Percentiles rank a stretch among this genome's conserved stretches.
Conservation (phyloP, 1,140 invertebrate genomes). For the Telenomus remus region DNA sequence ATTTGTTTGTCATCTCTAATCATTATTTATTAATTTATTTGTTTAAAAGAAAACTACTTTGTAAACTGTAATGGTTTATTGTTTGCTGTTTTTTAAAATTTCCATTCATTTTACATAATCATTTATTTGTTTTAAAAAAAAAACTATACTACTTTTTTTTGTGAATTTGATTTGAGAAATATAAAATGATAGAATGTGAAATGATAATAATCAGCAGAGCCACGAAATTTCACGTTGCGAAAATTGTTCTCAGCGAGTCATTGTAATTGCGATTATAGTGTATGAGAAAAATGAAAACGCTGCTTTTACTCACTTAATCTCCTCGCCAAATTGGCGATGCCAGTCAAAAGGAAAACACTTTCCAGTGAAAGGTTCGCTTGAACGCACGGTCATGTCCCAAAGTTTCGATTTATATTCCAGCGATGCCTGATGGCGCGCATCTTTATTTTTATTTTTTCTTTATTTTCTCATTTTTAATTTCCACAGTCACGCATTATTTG, state of each 20-base stretch:
- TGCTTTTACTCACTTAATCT: neutral
- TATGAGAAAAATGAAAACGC: neutral
- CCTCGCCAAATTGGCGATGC: neutral
- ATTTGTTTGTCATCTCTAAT: no score
- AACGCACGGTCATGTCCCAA: neutral
- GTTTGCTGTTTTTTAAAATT: no score
- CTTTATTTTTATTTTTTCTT: neutral
- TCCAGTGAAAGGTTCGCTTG: neutral
- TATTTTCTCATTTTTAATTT: neutral
- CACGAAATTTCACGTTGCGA: neutral
- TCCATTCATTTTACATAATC: no score
- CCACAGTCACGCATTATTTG: constrained; percentile 17
- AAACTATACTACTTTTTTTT: no score
- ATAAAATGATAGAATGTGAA: no score
- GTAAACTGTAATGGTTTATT: no score
- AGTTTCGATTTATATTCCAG: neutral
- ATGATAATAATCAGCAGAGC: no score
- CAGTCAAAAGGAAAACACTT: constrained; percentile 2
- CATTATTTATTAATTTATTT: no score
- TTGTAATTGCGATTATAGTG: neutral
- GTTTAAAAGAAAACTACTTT: no score
- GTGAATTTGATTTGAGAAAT: no score
- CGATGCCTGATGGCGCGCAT: neutral
- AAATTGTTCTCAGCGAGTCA: neutral
- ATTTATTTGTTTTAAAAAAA: no score